These are phyloP conservation scores for Alexandromys fortis DNA, from an alignment of 2,113 vertebrate species.

Conservation along the genomic window DNA sequence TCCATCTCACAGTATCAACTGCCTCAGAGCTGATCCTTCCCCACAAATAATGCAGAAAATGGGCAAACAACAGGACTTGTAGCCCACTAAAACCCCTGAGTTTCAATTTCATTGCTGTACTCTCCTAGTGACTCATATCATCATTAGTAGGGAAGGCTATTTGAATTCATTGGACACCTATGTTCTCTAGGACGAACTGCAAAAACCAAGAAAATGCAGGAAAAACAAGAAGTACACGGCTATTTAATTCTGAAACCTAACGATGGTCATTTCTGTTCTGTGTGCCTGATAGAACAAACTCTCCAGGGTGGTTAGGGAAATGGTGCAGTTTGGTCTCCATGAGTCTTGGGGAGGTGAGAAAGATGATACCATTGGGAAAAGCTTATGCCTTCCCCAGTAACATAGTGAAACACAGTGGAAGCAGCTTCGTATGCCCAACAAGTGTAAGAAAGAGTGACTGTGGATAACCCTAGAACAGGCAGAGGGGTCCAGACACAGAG, in stretches of 20 bases:
- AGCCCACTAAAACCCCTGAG: background rate
- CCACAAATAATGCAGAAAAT: background rate
- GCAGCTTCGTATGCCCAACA: background rate
- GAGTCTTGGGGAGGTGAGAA: background rate
- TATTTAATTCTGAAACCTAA: background rate
- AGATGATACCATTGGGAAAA: background rate
- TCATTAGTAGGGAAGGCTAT: background rate
- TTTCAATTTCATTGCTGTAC: background rate
- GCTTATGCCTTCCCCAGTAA: background rate
- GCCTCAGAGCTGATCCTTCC: background rate
- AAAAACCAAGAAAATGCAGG: background rate
- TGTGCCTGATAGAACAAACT: background rate
- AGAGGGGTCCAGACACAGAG: background rate
- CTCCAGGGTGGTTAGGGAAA: background rate
- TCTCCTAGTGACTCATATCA: background rate
- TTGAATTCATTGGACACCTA: background rate
- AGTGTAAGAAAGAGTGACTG: background rate
- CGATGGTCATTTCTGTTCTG: background rate
- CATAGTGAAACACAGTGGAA: background rate
- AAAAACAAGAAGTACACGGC: background rate
- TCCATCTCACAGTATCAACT: background rate
- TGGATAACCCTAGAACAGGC: background rate
- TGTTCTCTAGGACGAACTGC: background rate
- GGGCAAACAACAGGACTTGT: background rate
- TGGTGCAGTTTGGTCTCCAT: background rate